Evolutionary conservation across 2,888 invertebrate species (phyloP), one percentile per base, ranked within the genome.

Genomic region (Rosalia funebris): DNA sequence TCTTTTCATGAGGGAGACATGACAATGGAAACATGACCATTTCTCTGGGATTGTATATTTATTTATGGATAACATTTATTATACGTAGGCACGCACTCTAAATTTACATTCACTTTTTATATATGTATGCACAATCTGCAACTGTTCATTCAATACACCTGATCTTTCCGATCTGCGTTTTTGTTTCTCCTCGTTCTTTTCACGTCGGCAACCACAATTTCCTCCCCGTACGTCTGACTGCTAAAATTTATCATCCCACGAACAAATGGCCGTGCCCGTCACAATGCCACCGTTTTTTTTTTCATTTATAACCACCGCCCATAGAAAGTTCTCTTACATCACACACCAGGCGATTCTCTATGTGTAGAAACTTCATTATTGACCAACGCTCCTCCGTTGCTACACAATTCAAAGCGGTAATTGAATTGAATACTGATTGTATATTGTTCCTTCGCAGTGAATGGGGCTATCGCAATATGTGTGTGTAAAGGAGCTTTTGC

Each of bases 361-460:
- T 42, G 19, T 50, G 45, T 54, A 54, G 59, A 53, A 59, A 59
- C 47, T 41, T 53, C 25, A 42, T 47, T 59, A 54, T 59, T 59
- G 54, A 59, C 53, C 54, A 59, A 59, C 46, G 46, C 52, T 45
- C 46, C 46, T 39, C 44, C 41, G 41, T 42, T 54, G 17, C 47
- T 41, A 55, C 50, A 60, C 47, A 45, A 54, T 60, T 31, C 42
- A 36, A 20, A 41, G n/a, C 45, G 34, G 34, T 31, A 41, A 42
- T 53, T 37, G 32, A 54, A 59, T 46, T 53, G 53, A 53, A 59
- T 53, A 59, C 45, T 46, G 46, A 59, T 53, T 53, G 53, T 57
- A 57, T 47, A 57, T 57, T 57, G 57, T 57, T 57, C 48, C 45
- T 42, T 31, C 37, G 31, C 17, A 25, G 20, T 50, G 50, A 50